A percentile compares a stretch with the other conserved stretches of the same genome.
phyloP scores from a whole-genome alignment of 53 echinoderm and acorn worm species.

The Holothuria scabra region DNA sequence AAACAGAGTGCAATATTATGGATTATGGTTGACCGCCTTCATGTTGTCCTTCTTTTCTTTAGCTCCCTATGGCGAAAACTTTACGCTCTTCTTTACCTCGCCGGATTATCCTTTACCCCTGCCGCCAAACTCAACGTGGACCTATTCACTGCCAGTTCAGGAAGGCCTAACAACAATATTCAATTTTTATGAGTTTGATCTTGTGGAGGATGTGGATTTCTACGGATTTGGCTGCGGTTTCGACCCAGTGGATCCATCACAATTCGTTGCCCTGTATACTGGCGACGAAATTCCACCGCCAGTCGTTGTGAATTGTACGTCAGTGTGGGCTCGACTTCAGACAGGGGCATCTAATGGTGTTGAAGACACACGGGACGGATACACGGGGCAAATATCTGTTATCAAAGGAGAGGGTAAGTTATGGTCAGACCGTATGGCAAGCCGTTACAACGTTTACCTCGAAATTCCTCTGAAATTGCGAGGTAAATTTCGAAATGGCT shows the following conservation, averaged over 20 bases:
- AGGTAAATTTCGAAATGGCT: too few species aligned
- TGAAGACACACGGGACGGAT: too few species aligned
- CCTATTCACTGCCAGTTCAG: background rate
- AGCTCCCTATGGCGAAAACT: background rate
- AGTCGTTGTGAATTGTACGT: background rate
- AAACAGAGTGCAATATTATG: background rate
- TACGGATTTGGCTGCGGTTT: background rate
- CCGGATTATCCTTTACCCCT: background rate
- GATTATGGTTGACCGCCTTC: background rate
- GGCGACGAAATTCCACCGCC: background rate
- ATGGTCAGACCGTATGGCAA: too few species aligned
- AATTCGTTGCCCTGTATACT: background rate
- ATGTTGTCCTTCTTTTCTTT: background rate
- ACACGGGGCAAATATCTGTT: too few species aligned
- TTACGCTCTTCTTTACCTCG: background rate
- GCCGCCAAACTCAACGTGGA: background rate
- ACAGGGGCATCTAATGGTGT: too few species aligned
- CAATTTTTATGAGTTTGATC: conserved; percentile 4
- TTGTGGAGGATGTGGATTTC: conserved; percentile 1
- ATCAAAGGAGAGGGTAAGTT: too few species aligned
- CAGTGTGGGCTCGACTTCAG: background rate
- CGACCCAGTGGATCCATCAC: background rate
- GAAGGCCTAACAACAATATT: background rate
- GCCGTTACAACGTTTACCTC: too few species aligned
- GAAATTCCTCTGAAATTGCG: too few species aligned